Evolutionary conservation across 2,113 vertebrate genomes (phyloP).

Genomic region (Ovis aries): DNA sequence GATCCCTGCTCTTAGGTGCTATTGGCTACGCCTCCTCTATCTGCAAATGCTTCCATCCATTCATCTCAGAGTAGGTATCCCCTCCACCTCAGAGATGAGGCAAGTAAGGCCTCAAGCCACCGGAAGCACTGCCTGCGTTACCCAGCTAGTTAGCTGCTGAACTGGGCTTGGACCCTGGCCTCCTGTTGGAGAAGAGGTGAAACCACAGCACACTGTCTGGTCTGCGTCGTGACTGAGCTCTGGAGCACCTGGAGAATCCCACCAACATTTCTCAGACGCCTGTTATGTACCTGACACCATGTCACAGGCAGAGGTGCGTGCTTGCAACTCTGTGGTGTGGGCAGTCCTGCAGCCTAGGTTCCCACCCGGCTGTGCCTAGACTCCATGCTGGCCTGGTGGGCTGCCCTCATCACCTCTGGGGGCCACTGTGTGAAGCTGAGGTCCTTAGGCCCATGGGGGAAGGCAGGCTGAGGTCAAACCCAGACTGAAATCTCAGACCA

Average conservation of each 20-base stretch:
- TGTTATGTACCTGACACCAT: fast-evolving
- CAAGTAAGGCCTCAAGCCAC: background rate
- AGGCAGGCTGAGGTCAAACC: background rate
- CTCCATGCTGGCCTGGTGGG: background rate
- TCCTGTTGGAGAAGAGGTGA: background rate
- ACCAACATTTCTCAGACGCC: background rate
- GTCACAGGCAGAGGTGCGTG: background rate
- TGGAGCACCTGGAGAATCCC: background rate
- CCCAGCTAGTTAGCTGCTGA: background rate
- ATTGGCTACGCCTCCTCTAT: background rate
- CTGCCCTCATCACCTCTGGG: background rate
- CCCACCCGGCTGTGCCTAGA: too few species aligned
- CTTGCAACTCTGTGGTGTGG: background rate
- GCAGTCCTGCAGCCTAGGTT: background rate
- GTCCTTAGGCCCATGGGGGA: background rate
- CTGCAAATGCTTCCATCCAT: background rate
- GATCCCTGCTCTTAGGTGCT: background rate
- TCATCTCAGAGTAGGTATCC: background rate
- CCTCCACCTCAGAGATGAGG: background rate
- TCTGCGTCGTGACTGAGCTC: background rate
- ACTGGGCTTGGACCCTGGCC: background rate
- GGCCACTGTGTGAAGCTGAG: background rate
- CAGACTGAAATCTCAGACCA: background rate
- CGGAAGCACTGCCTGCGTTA: background rate
- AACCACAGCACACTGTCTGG: background rate